Evolutionary conservation across 2,888 invertebrate species (phyloP), one percentile per base, ranked within the genome.

Genomic region (Eudemis profundana): DNA sequence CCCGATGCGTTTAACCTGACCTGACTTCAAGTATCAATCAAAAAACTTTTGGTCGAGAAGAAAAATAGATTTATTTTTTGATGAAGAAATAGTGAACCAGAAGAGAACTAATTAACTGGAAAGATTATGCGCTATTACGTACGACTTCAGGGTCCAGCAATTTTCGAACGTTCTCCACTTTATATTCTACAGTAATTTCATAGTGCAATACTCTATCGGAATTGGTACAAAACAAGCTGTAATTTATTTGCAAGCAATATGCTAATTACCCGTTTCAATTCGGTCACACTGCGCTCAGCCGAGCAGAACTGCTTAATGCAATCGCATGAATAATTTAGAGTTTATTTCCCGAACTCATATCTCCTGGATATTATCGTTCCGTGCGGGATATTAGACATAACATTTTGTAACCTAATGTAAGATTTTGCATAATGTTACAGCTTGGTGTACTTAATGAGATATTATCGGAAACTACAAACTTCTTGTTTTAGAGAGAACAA

Each of bases 291-390:
- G 29, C 29, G 42, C 36, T 17, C 54, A 27, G 23, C 42, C 56
- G 42, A 27, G n/a, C 42, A 44, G 42, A 44, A 44, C 42, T n/a
- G 15, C 17, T 10, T 56, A 29, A 44, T 44, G 56, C 56, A 56
- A 56, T 29, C 12, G 27, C 27, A 29, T 50, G 36, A 42, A 54
- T 54, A 42, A 42, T 54, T 8, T 33, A 10, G 23, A 23, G 42
- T 27, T 17, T 8, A 56, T 17, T 56, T 44, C 44, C 44, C 17
- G n/a, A 42, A 33, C 33, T 19, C 36, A 40, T 29, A 19, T 44
- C 56, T 21, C 7, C 29, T 17, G 8, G 12, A 29, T 56, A 17
- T 29, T 44, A 15, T 56, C 42, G 42, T 54, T 10, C 10, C 3
- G 40, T 42, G 42, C 15, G 15, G 12, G 8, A 23, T 23, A 15